A percentile compares a stretch with the other conserved stretches of the same genome.
phyloP scores from a whole-genome alignment of 2,797 vertebrate genomes.

The Bryconaethiops microstoma region DNA sequence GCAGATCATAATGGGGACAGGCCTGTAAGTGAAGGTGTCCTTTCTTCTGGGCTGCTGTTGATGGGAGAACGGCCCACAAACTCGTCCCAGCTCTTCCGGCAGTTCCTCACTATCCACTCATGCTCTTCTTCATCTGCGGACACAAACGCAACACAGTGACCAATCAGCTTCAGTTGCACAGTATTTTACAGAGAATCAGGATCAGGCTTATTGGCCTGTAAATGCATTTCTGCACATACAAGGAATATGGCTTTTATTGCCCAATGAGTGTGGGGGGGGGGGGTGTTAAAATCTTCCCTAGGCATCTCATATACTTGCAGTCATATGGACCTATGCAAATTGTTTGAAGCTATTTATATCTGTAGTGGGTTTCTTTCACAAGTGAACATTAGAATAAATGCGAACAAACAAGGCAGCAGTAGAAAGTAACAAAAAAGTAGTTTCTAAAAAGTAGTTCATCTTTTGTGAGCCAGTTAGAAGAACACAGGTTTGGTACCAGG shows the following conservation, averaged over 20 bases:
- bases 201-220: background rate
- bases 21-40: constrained; percentile 1
- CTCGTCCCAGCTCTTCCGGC: constrained; percentile 83
- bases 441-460: no score
- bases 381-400: no score
- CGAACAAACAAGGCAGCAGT: no score
- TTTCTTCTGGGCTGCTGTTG: constrained; percentile 15
- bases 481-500: no score
- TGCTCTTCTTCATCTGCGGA: constrained; percentile 88
- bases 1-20: background rate
- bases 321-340: no score
- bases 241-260: background rate
- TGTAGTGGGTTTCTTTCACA: no score
- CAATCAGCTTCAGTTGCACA: background rate
- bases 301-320: no score
- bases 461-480: no score
- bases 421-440: no score
- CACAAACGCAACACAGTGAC: background rate
- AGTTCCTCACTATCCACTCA: constrained; percentile 86
- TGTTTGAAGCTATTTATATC: no score
- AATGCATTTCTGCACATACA: background rate
- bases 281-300: no score
- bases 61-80: constrained; percentile 36
- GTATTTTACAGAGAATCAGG: background rate
- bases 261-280: background rate